Evolutionary conservation across 1,140 invertebrate genomes (phyloP), one percentile per base, ranked within the genome.

Genomic region (Drosophila busckii): DNA sequence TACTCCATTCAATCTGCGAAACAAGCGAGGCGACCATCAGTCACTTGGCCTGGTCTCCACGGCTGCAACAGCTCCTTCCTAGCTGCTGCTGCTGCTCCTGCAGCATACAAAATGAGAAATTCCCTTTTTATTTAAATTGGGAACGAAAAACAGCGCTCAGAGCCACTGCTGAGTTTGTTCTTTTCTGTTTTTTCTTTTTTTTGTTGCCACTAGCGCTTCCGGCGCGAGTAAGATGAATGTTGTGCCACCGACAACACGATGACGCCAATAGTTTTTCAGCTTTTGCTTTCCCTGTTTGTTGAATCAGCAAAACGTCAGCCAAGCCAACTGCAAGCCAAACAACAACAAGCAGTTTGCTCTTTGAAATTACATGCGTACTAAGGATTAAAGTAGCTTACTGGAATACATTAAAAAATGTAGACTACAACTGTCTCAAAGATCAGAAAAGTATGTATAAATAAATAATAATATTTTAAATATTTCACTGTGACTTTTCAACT

Each of bases 221-320:
- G 82, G 82, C 82, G 58, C 62, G 58, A 85, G 82, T 29, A 85
- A 85, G 82, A 85, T 82, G 82, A 62, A 85, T 85, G 82, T 75
- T 71, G 44, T 65, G 68, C 59, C 69, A 71, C 73, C 82, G 82
- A 85, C 82, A 85, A 82, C 82, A 85, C 70, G 70, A 75, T 63
- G 66, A 87, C 65, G 69, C 65, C 65, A 70, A 87, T 73, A 64
- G 60, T 73, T 80, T 75, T 82, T 80, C 53, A 62, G 26, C 46
- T 32, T 17, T 41, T 5, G 41, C 13, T 58, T 19, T 32, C 31
- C 35, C 46, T 32, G 38, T 45, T 55, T 75, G 64, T 59, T 42
- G 44, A 62, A 37, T 62, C 59, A 23, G 42, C 25, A 13, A 45
- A 35, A 22, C 16, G 31, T 9, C 13, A 26, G 9, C 23, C 20